Evolutionary conservation across 2,113 vertebrate genomes (phyloP).

Genomic region (Sceloporus tristichus): DNA sequence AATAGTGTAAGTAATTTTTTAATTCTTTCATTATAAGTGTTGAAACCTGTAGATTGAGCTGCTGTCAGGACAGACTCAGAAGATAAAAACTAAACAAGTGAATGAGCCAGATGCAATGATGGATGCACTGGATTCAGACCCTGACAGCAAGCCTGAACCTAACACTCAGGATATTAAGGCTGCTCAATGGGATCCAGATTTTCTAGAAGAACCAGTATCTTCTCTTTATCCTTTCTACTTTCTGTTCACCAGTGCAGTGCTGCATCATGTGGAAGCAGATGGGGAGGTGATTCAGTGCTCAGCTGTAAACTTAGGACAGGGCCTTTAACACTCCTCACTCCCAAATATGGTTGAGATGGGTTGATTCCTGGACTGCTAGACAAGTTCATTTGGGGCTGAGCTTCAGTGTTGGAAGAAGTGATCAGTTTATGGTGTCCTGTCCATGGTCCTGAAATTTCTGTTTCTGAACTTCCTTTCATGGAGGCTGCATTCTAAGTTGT

Average conservation of each 20-base stretch:
- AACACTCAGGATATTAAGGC: neutral
- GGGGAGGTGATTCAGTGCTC: neutral
- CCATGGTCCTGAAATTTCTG: no score
- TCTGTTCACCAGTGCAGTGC: neutral
- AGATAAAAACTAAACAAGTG: neutral
- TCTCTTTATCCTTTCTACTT: neutral
- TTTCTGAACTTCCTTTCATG: no score
- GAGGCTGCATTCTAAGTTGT: no score
- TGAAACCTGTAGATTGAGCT: neutral
- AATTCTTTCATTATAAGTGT: neutral
- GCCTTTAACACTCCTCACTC: neutral
- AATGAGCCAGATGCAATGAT: neutral
- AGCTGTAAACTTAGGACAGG: neutral
- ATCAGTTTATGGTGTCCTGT: neutral
- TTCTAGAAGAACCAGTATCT: neutral
- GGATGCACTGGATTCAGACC: neutral
- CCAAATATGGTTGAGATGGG: no score
- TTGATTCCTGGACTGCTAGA: neutral
- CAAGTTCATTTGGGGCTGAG: neutral
- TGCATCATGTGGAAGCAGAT: neutral
- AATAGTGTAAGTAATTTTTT: constrained; percentile 72
- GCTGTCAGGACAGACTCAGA: neutral
- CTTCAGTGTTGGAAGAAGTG: neutral
- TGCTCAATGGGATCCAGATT: neutral
- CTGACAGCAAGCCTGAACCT: neutral